Percentiles rank a stretch among this genome's conserved stretches.
These are phyloP conservation scores for Chirona hameri DNA, from an alignment of 2,888 invertebrate species.

Conservation along the genomic window DNA sequence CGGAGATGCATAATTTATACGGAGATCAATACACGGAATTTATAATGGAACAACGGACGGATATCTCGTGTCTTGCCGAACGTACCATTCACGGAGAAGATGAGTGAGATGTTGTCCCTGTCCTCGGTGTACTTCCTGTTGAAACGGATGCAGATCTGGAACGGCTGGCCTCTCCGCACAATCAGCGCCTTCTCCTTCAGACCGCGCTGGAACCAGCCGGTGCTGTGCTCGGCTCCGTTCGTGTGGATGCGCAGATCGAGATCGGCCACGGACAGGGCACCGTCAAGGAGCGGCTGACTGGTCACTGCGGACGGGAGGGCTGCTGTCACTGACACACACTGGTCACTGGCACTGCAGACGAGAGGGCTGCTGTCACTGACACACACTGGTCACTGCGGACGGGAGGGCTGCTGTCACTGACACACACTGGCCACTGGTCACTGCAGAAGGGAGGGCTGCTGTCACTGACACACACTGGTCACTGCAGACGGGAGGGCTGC, in stretches of 20 bases:
- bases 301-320: neutral
- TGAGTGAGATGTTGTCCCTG: slow-evolving; percentile 75
- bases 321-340: neutral
- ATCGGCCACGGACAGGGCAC: neutral
- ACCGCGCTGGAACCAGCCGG: neutral
- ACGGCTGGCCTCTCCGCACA: slow-evolving; percentile 76
- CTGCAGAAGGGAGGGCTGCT: too few relatives aligned
- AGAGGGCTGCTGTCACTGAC: neutral
- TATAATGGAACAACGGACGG: too few relatives aligned
- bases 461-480: too few relatives aligned
- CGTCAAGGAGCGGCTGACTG: neutral
- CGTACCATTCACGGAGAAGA: slow-evolving; percentile 68
- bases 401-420: neutral
- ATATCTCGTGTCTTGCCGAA: slow-evolving; percentile 27
- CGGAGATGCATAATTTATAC: too few relatives aligned
- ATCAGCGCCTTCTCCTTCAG: slow-evolving; percentile 58
- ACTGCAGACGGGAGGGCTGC: too few relatives aligned
- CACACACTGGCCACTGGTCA: neutral
- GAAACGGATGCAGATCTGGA: slow-evolving; percentile 66
- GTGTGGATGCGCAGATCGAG: neutral
- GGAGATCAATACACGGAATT: too few relatives aligned
- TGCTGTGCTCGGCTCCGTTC: neutral
- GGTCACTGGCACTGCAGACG: neutral
- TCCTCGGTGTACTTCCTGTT: slow-evolving; percentile 69
- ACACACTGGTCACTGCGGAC: neutral